Evolutionary conservation across 2,113 vertebrate genomes (phyloP).

Genomic region (Hassar affinis): DNA sequence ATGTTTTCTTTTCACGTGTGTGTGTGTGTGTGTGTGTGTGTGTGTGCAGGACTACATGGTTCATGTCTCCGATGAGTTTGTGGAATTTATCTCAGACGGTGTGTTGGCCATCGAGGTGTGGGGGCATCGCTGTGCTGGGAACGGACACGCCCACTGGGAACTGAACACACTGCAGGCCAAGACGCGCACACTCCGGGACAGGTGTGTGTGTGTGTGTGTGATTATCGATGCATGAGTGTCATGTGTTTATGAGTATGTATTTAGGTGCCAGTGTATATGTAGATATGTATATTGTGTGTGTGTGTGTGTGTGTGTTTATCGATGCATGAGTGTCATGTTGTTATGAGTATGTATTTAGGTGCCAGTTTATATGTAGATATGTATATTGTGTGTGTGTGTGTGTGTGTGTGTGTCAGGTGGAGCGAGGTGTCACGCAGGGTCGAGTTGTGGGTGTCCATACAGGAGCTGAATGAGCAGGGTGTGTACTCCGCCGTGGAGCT

Average conservation of each 20-base stretch:
- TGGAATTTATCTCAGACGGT: conserved; percentile 98
- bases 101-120: conserved; percentile 95
- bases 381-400: conserved; percentile 20
- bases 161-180: conserved; percentile 88
- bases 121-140: conserved; percentile 93
- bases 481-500: conserved; percentile 92
- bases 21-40: conserved; percentile 21
- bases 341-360: neutral
- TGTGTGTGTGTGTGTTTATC: neutral
- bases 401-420: conserved; percentile 77
- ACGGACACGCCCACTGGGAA: conserved; percentile 87
- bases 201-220: conserved; percentile 30
- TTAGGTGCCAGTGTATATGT: neutral
- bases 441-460: conserved; percentile 90
- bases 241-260: neutral
- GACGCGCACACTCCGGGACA: conserved; percentile 84
- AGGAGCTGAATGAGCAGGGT: conserved; percentile 93
- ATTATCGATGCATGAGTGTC: neutral
- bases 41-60: conserved; percentile 84
- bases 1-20: neutral
- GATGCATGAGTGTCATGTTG: neutral
- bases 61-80: conserved; percentile 90
- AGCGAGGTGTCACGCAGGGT: conserved; percentile 92
- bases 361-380: neutral
- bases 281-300: too few species aligned